Evolutionary conservation across 2,888 invertebrate genomes (phyloP).

Genomic region (Nesidiocoris tenuis): DNA sequence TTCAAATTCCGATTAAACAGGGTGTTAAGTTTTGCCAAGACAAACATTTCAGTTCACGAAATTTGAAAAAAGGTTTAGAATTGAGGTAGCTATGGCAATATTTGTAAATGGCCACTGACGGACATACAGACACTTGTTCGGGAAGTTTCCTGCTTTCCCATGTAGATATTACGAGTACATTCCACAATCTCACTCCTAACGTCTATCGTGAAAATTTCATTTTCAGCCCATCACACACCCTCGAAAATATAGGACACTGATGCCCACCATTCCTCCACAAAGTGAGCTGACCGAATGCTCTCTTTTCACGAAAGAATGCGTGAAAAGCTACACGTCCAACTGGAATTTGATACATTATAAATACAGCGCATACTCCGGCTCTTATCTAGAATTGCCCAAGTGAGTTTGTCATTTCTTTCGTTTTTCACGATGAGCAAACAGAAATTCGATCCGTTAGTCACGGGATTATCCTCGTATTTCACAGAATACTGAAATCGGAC

Average conservation of each 20-base stretch:
- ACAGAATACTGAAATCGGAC: constrained; percentile 58
- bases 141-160: too few relatives aligned
- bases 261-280: constrained; percentile 62
- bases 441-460: neutral
- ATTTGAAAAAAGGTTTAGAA: too few relatives aligned
- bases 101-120: too few relatives aligned
- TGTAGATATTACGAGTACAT: too few relatives aligned
- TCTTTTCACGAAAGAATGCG: constrained; percentile 67
- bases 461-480: constrained; percentile 25
- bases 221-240: constrained; percentile 80
- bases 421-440: neutral
- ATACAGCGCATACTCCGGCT: constrained; percentile 83
- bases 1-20: too few relatives aligned
- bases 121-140: too few relatives aligned
- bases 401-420: constrained; percentile 53
- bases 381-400: constrained; percentile 84
- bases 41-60: too few relatives aligned
- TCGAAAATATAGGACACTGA: constrained; percentile 75
- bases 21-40: too few relatives aligned
- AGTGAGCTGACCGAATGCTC: constrained; percentile 59
- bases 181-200: too few relatives aligned
- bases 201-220: too few relatives aligned
- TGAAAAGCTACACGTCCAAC: constrained; percentile 77
- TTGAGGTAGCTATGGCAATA: too few relatives aligned
- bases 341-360: constrained; percentile 91